Conservation (phyloP, 2,888 invertebrate genomes). For the Alcis repandata region DNA sequence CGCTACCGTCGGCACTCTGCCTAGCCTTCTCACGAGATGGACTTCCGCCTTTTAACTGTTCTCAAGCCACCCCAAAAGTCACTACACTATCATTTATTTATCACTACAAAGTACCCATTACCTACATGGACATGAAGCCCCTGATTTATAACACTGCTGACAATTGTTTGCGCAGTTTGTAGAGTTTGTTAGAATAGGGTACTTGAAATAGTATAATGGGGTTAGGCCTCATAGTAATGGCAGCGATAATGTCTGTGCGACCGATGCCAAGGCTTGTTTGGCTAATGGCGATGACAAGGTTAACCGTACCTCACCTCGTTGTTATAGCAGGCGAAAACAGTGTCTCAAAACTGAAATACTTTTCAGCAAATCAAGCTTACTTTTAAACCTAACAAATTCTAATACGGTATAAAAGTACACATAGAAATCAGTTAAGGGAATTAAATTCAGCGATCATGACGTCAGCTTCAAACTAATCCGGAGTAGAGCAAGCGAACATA, state of each 20-base stretch:
- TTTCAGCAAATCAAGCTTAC: not conserved
- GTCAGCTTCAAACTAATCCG: constrained; percentile 23
- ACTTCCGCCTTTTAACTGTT: constrained; percentile 81
- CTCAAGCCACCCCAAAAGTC: constrained; percentile 48
- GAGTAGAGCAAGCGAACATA: constrained; percentile 40
- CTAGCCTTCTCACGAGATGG: constrained; percentile 59
- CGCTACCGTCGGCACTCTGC: constrained; percentile 30
- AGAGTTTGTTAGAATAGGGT: constrained; percentile 15
- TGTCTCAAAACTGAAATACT: not conserved
- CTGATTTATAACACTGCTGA: constrained; percentile 50
- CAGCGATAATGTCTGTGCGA: constrained; percentile 12
- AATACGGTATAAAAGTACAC: not conserved
- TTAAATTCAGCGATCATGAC: constrained; percentile 5
- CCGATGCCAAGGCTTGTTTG: constrained; percentile 23
- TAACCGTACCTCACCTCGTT: constrained; percentile 6
- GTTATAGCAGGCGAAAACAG: not conserved
- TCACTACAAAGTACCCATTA: constrained; percentile 32
- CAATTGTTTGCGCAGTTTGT: constrained; percentile 42
- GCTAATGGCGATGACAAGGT: constrained; percentile 27
- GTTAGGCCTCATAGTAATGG: constrained; percentile 24
- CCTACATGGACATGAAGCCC: constrained; percentile 28
- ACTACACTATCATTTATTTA: constrained; percentile 44
- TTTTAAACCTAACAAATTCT: not conserved
- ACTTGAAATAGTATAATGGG: constrained; percentile 28
- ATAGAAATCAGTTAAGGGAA: not conserved